Conservation (phyloP, 2,888 invertebrate genomes). For the Ectobius pallidus region DNA sequence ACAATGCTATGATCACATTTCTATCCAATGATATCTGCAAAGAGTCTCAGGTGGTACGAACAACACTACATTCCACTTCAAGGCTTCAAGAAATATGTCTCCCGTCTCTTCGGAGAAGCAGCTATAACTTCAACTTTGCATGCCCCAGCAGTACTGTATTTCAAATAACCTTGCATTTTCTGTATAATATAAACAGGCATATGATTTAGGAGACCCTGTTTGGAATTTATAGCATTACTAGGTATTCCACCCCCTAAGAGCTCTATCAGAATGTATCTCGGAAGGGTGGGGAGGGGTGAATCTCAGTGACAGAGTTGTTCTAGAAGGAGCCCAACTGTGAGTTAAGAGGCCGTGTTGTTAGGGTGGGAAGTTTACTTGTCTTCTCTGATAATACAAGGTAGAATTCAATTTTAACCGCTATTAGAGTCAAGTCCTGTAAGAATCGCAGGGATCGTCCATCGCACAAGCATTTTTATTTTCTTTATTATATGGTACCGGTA, state of each 20-base stretch:
- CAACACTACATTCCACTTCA: neutral
- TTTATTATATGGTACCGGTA: no score
- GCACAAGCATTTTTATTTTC: no score
- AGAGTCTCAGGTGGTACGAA: conserved; percentile 1
- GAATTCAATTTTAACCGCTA: no score
- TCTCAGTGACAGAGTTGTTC: neutral
- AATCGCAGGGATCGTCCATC: no score
- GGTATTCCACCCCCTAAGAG: neutral
- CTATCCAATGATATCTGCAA: no score
- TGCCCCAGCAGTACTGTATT: neutral
- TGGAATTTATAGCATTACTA: conserved; percentile 20
- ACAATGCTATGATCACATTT: no score
- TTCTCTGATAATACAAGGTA: no score
- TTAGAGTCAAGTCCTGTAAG: no score
- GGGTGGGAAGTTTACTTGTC: neutral
- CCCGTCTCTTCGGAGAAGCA: neutral
- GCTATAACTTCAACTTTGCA: conserved; percentile 14
- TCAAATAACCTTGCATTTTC: conserved; percentile 13
- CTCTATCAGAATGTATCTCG: conserved; percentile 8
- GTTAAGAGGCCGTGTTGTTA: neutral
- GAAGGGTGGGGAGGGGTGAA: neutral
- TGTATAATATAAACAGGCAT: neutral
- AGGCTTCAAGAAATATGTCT: conserved; percentile 8
- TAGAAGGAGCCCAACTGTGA: neutral
- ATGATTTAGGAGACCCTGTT: neutral